Base-by-base conservation (phyloP, 2,888 invertebrate genomes). In the Neocrepidodera transversa region DNA sequence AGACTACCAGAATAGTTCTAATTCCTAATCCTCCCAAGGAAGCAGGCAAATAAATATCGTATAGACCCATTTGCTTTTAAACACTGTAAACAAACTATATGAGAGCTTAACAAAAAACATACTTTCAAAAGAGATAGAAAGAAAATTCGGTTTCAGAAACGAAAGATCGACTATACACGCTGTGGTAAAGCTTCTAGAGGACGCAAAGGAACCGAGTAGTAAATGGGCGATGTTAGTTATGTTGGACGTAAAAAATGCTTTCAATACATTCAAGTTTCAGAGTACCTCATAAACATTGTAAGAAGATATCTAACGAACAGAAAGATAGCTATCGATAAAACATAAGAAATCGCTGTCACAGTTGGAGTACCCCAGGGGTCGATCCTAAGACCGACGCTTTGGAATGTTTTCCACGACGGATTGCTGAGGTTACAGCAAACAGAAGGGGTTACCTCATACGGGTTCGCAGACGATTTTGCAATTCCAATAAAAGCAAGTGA, bases 1-100 rank as follows among this genome's bases (percentile, higher is more conserved):
- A 64, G 16, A 40, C 30, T 2, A 51, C 58, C 13, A 50, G 51
- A 0, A 10, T 64, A 6, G 42, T 59, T 8, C 51, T 64, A 3
- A 26, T 64, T 10, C 40, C 49, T 14, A 63, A 63, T 23, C 36
- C 54, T 7, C 35, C 23, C 2, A 36, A 28, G 14, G 51, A 40
- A 10, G 23, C 6, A 23, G 23, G 6, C 23, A 6, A 6, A 23
- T 14, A 23, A n/a, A 18, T 11, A 2, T 38, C 36, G 11, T 51
- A 14, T 16, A 20, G 38, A 17, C 36, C 28, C 10, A 40, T 35
- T 7, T 51, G 45, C 51, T 51, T n/a, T 23, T 51, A 20, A 38
- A 51, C 18, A 8, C 23, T 56, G 57, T 30, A 20, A 26, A 14
- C 17, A 23, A 23, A 6, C 4, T 23, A 23, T 23, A 23, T 23